Percentiles rank a stretch among this genome's conserved stretches.
phyloP scores from a whole-genome alignment of 2,113 vertebrate genomes.

The Connochaetes taurinus region DNA sequence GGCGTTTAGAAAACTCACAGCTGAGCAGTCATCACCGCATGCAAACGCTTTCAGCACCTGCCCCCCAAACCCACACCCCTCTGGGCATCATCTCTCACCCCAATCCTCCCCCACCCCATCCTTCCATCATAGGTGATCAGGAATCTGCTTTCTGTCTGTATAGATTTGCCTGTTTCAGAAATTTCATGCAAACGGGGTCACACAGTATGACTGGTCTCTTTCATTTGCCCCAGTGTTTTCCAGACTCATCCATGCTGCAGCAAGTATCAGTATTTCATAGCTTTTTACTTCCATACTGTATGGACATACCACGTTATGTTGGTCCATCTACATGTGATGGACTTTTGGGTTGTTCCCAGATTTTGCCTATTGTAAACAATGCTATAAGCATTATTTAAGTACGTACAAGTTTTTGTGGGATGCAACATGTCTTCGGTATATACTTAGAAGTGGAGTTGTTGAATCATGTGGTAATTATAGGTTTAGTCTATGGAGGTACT shows the following conservation, averaged over 20 bases:
- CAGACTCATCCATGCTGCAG: not conserved
- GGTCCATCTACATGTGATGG: not conserved
- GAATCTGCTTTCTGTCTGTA: not conserved
- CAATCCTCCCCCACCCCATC: accelerated
- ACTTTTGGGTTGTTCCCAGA: not conserved
- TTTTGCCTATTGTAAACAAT: not conserved
- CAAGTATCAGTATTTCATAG: not conserved
- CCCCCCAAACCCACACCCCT: not conserved
- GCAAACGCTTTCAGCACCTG: not conserved
- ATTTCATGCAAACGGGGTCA: not conserved
- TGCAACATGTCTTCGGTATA: not conserved
- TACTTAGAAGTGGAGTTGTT: not conserved
- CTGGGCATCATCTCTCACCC: not conserved
- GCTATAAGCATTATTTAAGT: not conserved
- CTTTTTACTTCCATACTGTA: not conserved
- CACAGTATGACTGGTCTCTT: not conserved
- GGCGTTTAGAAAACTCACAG: not conserved
- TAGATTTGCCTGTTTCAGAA: not conserved
- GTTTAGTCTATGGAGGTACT: not conserved
- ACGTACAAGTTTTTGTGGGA: not conserved
- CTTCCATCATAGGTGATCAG: not conserved
- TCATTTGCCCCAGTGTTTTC: not conserved
- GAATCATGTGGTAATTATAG: not conserved
- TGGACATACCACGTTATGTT: not conserved
- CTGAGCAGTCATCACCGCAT: not conserved